Evolutionary conservation across 2,797 vertebrate species (phyloP), one percentile per base, ranked within the genome.

Genomic region (Anolis apletophallus): DNA sequence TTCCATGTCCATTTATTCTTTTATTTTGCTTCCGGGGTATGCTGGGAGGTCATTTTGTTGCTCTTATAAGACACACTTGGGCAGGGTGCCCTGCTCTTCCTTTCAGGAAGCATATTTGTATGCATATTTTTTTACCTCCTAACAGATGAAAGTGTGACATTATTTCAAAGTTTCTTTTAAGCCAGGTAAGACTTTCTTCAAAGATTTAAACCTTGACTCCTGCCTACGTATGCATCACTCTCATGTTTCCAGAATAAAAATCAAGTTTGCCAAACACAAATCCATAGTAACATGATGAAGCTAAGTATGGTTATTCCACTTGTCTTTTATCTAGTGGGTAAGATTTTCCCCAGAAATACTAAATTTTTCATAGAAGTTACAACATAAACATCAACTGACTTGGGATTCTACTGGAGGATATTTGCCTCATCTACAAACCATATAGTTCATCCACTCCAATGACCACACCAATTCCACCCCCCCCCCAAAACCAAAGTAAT

Each of bases 1-100:
- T 89, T 83, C 87, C 88, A 92, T 92, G 92, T 84, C 64, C 0
- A 0, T 86, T 85, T 87, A 40, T 7, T 71, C n/a, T 86, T 83
- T 46, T n/a, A n/a, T 40, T 90, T 94, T 93, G 87, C 81, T 90
- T 92, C 71, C 46, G 83, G 0, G 0, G 88, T 64, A 88, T 91
- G 91, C 67, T 90, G 90, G 84, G 55, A 85, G 16, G 57, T 46
- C 17, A 3, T 78, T 89, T 54, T 83, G 55, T 26, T 88, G 46
- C 46, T 89, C 52, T 85, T 78, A 80, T 74, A 55, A 81, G 72
- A 83, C 52, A 78, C 75, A 88, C 81, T 81, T 85, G 34, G 84
- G 52, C 77, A 80, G 1, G 19, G 23, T 89, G 76, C 67, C 84
- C 72, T 90, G 76, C 68, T 90, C 88, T 85, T 82, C 83, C 74